Evolutionary conservation across 1,140 invertebrate genomes (phyloP), one percentile per base, ranked within the genome.

Genomic region (Ooceraea biroi): DNA sequence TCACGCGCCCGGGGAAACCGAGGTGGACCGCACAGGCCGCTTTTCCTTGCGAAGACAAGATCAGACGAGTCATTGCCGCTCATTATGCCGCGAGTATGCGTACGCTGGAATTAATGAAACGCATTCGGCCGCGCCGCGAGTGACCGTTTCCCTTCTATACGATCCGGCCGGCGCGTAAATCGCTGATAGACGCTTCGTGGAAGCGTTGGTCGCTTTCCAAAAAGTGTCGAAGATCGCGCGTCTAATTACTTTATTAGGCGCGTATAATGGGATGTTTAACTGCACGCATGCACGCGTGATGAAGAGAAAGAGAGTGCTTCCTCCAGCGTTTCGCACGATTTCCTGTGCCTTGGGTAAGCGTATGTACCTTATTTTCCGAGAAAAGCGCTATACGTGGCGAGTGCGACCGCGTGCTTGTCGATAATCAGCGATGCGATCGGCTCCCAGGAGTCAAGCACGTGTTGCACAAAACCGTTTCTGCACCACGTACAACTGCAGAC

Each of bases 381-480:
- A 30, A 44, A 80, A 71, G 65, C 22, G 36, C 48, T n/a, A n/a
- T 44, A 83, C 36, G 52, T 82, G 71, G 58, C 44, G 3, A 65
- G 2, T 22, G 48, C 25, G 63, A 77, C 72, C 66, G 52, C 50
- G 44, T 22, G 36, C 36, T 60, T 73, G 63, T 46, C 66, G 83
- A 82, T 72, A 83, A 82, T 87, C 85, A 48, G 46, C 73, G 65
- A 87, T 85, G 83, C 69, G 83, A 82, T 72, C 85, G 71, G 87
- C 48, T 85, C 66, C 74, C 69, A 57, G 3, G 63, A 82, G 52
- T 11, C 52, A 14, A 71, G 82, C 87, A 87, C 87, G 86, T 88
- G 86, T 85, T 76, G 27, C 11, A 66, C 27, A 65, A 4, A 82
- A 68, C 83, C 83, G 66, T 88, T 88, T 85, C 44, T 76, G 74